Evolutionary conservation across 2,888 invertebrate genomes (phyloP), one percentile per base, ranked within the genome.

Genomic region (Meteorus colon): DNA sequence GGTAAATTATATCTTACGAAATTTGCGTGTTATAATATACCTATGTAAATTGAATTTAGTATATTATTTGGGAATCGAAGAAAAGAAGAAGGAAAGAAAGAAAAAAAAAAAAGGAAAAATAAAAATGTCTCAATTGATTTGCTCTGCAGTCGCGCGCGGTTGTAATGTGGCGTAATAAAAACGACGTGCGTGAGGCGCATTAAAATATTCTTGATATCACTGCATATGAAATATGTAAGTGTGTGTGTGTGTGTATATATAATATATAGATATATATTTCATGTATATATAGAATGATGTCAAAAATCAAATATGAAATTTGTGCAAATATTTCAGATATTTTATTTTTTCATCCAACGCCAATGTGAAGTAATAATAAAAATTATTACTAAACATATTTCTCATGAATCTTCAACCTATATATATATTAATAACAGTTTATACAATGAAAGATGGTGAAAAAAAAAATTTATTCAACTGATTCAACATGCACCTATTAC

Each of bases 381-480:
- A 48, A 48, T n/a, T n/a, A n/a, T 55, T 16, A 48, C 8, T 55
- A 55, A 55, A 55, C 6, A 55, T 55, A 55, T 19, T 55, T 55
- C 55, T 55, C n/a, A 55, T 55, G 19, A 55, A n/a, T 19, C n/a
- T 55, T 6, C 4, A 55, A 55, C 19, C n/a, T 55, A 19, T 6
- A 55, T 55, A 14, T 45, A 14, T 45, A 16, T 48, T 48, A 4
- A 48, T n/a, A 16, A 48, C 48, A 48, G n/a, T 48, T 16, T 16
- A 48, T 48, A 48, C 16, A n/a, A 48, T 41, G 41, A n/a, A 5
- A 48, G 16, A 4, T 48, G 48, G 16, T 4, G n/a, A 16, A 48
- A 19, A 55, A 55, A 6, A 24, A 55, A 55, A 55, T 55, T 55
- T 55, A 55, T 55, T 19, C 55, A 55, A 55, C 55, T 55, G 55